Percentiles rank a stretch among this genome's conserved stretches.
These are phyloP conservation scores for Drosophila seclusa DNA, from an alignment of 2,888 invertebrate genomes.

Conservation along the genomic window DNA sequence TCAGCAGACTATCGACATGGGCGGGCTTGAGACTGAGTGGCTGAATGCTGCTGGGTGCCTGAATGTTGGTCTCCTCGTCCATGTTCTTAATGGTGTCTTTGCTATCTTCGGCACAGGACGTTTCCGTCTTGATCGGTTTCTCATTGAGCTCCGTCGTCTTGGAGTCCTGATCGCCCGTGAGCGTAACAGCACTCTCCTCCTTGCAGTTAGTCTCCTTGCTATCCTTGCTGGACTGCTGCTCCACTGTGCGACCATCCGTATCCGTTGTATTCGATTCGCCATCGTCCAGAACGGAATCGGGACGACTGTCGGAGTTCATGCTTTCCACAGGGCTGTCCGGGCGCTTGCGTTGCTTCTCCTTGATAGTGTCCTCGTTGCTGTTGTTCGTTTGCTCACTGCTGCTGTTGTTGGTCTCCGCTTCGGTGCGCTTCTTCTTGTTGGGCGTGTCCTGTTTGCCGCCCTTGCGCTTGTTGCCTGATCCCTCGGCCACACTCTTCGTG, in stretches of 20 bases:
- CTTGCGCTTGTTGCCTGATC: slow-evolving; percentile 83
- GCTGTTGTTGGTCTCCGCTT: slow-evolving; percentile 78
- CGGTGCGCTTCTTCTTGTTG: slow-evolving; percentile 86
- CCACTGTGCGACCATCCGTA: slow-evolving; percentile 77
- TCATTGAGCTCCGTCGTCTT: slow-evolving; percentile 84
- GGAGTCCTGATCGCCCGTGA: slow-evolving; percentile 80
- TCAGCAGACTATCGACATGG: slow-evolving; percentile 59
- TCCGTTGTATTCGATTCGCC: slow-evolving; percentile 86
- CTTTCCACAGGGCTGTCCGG: slow-evolving; percentile 92
- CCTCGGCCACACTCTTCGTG: slow-evolving; percentile 76
- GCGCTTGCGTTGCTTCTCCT: slow-evolving; percentile 86
- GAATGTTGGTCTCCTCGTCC: slow-evolving; percentile 84
- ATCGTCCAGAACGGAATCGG: slow-evolving; percentile 90
- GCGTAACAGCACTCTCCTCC: slow-evolving; percentile 68
- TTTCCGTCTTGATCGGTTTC: slow-evolving; percentile 70
- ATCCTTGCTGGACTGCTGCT: slow-evolving; percentile 84
- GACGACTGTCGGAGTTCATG: slow-evolving; percentile 91
- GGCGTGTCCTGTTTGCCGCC: slow-evolving; percentile 86
- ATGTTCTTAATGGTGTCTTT: slow-evolving; percentile 82
- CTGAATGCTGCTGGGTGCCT: slow-evolving; percentile 76
- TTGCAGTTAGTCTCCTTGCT: slow-evolving; percentile 83
- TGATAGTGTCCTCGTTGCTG: slow-evolving; percentile 71
- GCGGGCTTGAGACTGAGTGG: slow-evolving; percentile 45
- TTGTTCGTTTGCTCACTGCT: slow-evolving; percentile 57
- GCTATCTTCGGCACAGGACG: slow-evolving; percentile 67